These are phyloP conservation scores for Drosophila pandora DNA, from an alignment of 1,140 invertebrate species.

Conservation along the genomic window DNA sequence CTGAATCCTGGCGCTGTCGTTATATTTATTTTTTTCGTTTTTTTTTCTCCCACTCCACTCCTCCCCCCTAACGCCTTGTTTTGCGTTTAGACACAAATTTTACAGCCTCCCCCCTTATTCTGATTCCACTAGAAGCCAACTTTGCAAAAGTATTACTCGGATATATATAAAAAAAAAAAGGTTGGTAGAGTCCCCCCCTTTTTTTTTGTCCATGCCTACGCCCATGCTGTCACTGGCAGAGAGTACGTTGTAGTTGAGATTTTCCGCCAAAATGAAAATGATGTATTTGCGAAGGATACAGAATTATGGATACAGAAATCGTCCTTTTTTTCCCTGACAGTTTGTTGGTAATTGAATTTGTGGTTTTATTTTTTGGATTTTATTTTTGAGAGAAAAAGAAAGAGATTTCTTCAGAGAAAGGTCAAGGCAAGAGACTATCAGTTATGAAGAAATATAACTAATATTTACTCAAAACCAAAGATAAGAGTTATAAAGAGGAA, in stretches of 20 bases:
- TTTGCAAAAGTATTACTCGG: conserved; percentile 68
- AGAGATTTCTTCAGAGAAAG: no score
- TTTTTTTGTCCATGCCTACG: no score
- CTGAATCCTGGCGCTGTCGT: conserved; percentile 10
- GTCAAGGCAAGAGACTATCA: not conserved
- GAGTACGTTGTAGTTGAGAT: conserved; percentile 77
- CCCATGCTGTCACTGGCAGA: not conserved
- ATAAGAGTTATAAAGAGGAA: not conserved
- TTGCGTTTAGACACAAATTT: conserved; percentile 80
- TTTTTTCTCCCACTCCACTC: not conserved
- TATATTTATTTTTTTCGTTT: conserved; percentile 50
- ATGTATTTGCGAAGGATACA: conserved; percentile 73
- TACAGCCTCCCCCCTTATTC: conserved; percentile 35
- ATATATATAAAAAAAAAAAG: conserved; percentile 54
- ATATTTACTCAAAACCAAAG: not conserved
- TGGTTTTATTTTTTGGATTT: not conserved
- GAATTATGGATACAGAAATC: conserved; percentile 18
- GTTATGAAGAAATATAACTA: not conserved
- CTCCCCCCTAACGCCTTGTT: conserved; percentile 21
- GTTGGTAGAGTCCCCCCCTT: not conserved
- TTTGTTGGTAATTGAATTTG: not conserved
- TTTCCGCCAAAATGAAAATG: conserved; percentile 70
- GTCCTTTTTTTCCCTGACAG: not conserved
- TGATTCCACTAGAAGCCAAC: conserved; percentile 24
- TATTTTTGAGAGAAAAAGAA: no score